Evolutionary conservation across 2,797 vertebrate species (phyloP), one percentile per base, ranked within the genome.

Genomic region (Clarias platycephalus): DNA sequence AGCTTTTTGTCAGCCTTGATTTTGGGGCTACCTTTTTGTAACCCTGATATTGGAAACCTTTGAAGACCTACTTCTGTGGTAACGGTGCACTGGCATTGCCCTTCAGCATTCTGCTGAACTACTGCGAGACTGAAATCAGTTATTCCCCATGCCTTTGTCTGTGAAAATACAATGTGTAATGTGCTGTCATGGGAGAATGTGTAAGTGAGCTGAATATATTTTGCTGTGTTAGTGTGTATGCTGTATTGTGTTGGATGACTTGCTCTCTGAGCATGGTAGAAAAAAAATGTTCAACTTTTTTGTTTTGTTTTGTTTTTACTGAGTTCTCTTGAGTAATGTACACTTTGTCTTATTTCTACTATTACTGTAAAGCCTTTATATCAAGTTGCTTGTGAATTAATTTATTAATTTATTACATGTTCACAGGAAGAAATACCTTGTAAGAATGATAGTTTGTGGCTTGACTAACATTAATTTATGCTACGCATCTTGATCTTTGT

Each of bases 321-420:
- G 90, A 90, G 88, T 88, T 92, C 85, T 90, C 93, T 93, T 90
- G 88, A 87, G 90, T 90, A 90, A 89, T 92, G 82, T 91, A 31
- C 87, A 82, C 86, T 64, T 92, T 84, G 90, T 93, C 92, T 93
- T 94, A 92, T 93, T 82, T 91, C 90, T 93, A 91, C 92, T 93
- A 92, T 92, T 94, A 93, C 92, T 95, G 94, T 94, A 94, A 94
- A 92, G 90, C 91, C 94, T 96, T 96, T 95, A 92, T 93, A 92
- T 94, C 92, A 94, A 90, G 89, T 92, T 94, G 95, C 96, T 96
- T 95, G 96, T 96, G 95, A 95, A 93, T 96, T 98, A 97, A 99
- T 96, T 98, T 98, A 98, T 97, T 98, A 97, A 98, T 98, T 98
- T 98, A 98, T 98, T 97, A 93, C 92, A 91, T 94, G 89, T 92